Evolutionary conservation across 1,140 invertebrate genomes (phyloP), one percentile per base, ranked within the genome.

Genomic region (Manduca sexta): DNA sequence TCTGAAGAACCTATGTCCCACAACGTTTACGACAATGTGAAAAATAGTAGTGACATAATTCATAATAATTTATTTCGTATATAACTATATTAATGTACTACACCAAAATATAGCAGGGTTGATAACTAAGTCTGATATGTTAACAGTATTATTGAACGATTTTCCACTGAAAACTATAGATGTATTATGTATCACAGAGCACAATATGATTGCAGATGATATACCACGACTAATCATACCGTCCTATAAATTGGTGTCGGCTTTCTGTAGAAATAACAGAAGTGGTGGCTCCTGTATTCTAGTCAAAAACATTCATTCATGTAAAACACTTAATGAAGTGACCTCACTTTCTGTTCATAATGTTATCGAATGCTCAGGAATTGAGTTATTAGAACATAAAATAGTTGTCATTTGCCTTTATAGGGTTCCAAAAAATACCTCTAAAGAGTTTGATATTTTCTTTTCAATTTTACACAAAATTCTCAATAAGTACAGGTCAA

Each of bases 261-360:
- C 8, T 8, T 62, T 15, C 30, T 46, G 31, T 15, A 41, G 55
- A 40, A 3, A 49, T 2, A 49, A 31, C 12, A 46, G 43, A 34
- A 45, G 38, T 14, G 60, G 54, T 10, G 60, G 60, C 8, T 38
- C 49, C 6, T 57, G 51, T 21, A 52, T 62, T 3, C 14, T 58
- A 8, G n/a, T 52, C 1, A 41, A 18, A 29, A 39, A 49, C 4
- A 12, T 0, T n/a, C 15, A 45, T 30, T 21, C 34, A 40, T 56
- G 14, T 43, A 44, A 54, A 13, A 15, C 18, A 17, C 3, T 51
- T 12, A 8, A 30, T 11, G 45, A 57, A 14, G 7, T 21, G 7
- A 3, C 7, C 2, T 21, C 21, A 7, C 21, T 21, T 3, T 21
- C 21, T 3, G 21, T 21, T 2, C 21, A 2, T 7, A 21, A 21